phyloP scores from a whole-genome alignment of 1,140 invertebrate genomes.

The Penaeus japonicus region DNA sequence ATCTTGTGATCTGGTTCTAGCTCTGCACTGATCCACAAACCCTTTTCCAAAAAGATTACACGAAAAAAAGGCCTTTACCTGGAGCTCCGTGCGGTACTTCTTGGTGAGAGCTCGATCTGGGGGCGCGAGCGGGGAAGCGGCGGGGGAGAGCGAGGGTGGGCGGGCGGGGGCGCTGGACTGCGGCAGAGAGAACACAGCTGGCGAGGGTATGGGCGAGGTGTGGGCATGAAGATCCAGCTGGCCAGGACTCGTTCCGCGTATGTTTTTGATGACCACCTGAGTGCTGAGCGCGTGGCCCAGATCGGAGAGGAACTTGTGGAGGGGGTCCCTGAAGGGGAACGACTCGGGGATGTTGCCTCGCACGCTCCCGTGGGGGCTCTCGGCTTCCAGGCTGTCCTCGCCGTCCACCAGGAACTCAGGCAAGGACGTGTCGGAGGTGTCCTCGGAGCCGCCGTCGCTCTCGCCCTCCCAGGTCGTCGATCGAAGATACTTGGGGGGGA shows the following conservation, averaged over 20 bases:
- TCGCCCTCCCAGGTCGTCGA: slow-evolving; percentile 15
- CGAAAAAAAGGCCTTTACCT: background rate
- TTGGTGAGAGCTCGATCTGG: slow-evolving; percentile 18
- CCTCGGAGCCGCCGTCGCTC: slow-evolving; percentile 39
- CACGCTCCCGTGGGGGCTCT: background rate
- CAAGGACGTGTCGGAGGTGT: slow-evolving; percentile 43
- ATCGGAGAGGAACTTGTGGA: slow-evolving; percentile 53
- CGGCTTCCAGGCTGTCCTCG: slow-evolving; percentile 32
- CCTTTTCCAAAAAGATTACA: background rate
- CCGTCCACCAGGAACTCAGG: slow-evolving; percentile 51
- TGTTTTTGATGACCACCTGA: slow-evolving; percentile 53
- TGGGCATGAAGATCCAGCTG: slow-evolving; percentile 43
- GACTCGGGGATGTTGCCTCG: slow-evolving; percentile 46
- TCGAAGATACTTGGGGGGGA: background rate
- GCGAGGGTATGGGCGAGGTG: slow-evolving; percentile 6
- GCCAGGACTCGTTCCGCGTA: slow-evolving; percentile 28
- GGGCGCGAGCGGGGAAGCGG: background rate
- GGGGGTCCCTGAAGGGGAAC: slow-evolving; percentile 43
- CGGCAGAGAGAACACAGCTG: slow-evolving; percentile 29
- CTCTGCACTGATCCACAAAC: background rate
- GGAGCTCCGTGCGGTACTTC: slow-evolving; percentile 50
- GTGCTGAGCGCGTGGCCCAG: slow-evolving; percentile 46
- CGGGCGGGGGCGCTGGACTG: background rate
- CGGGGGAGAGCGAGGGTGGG: slow-evolving; percentile 23
- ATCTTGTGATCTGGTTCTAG: too few species aligned